Conservation (phyloP, 1,140 invertebrate genomes). For the Brevipalpus yothersi region DNA sequence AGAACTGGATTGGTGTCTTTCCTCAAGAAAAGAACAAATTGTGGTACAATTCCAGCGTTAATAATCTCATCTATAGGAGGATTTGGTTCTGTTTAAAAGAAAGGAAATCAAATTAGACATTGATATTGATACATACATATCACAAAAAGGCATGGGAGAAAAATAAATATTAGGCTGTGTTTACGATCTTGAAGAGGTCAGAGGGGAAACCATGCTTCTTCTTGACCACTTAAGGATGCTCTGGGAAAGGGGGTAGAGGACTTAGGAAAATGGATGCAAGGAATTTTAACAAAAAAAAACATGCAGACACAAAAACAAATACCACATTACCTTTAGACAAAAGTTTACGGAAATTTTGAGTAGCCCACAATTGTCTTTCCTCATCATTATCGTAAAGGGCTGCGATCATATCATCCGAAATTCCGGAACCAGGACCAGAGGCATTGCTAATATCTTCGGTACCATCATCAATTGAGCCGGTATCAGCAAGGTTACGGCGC, state of each 20-base stretch:
- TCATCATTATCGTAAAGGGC: slow-evolving; percentile 54
- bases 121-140: neutral
- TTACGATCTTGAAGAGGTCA: too few relatives aligned
- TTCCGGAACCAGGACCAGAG: slow-evolving; percentile 13
- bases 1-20: slow-evolving; percentile 46
- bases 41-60: slow-evolving; percentile 74
- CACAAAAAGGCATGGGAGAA: too few relatives aligned
- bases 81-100: slow-evolving; percentile 62
- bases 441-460: neutral
- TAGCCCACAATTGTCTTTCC: slow-evolving; percentile 58
- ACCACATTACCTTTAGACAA: slow-evolving; percentile 36
- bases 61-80: slow-evolving; percentile 98
- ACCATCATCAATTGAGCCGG: neutral
- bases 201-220: too few relatives aligned
- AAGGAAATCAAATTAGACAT: slow-evolving; percentile 3
- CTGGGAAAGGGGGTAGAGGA: too few relatives aligned
- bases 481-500: slow-evolving; percentile 23
- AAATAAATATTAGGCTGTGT: too few relatives aligned
- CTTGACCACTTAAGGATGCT: too few relatives aligned
- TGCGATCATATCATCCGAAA: slow-evolving; percentile 46
- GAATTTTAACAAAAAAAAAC: too few relatives aligned
- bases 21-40: slow-evolving; percentile 79
- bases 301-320: too few relatives aligned
- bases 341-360: slow-evolving; percentile 81
- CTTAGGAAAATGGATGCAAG: too few relatives aligned